These are phyloP conservation scores for Peromyscus californicus DNA, from an alignment of 2,113 vertebrate species.

Conservation along the genomic window DNA sequence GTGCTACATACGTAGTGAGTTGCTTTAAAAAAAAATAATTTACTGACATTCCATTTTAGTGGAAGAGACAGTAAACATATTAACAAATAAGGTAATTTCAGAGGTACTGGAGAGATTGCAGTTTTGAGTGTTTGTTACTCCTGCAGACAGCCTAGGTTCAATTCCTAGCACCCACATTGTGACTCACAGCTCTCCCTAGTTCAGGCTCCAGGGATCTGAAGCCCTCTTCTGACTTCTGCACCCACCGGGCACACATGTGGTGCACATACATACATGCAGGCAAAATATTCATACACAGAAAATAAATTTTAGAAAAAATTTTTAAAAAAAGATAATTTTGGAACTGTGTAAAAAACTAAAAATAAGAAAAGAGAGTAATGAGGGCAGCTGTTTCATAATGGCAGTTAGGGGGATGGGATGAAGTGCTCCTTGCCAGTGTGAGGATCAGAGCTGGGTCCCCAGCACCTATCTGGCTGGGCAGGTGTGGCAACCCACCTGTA, in stretches of 20 bases:
- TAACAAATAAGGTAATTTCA: not conserved
- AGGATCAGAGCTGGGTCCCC: not conserved
- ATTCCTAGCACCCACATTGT: not conserved
- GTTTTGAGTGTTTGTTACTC: not conserved
- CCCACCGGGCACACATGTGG: not conserved
- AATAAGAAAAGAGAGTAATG: not conserved
- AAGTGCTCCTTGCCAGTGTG: not conserved
- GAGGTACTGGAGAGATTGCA: not conserved
- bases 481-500: not conserved
- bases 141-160: not conserved
- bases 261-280: not conserved
- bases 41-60: conserved; percentile 22
- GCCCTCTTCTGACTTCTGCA: not conserved
- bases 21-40: not conserved
- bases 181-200: not conserved
- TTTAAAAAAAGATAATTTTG: not conserved
- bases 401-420: not conserved
- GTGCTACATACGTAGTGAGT: not conserved
- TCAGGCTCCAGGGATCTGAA: not conserved
- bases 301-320: not conserved
- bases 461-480: not conserved
- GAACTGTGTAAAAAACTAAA: not conserved
- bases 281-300: not conserved
- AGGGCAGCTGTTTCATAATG: not conserved
- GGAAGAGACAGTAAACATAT: not conserved